These are phyloP conservation scores for Cichlasoma orientale DNA, from an alignment of 2,797 vertebrate genomes.

Conservation along the genomic window DNA sequence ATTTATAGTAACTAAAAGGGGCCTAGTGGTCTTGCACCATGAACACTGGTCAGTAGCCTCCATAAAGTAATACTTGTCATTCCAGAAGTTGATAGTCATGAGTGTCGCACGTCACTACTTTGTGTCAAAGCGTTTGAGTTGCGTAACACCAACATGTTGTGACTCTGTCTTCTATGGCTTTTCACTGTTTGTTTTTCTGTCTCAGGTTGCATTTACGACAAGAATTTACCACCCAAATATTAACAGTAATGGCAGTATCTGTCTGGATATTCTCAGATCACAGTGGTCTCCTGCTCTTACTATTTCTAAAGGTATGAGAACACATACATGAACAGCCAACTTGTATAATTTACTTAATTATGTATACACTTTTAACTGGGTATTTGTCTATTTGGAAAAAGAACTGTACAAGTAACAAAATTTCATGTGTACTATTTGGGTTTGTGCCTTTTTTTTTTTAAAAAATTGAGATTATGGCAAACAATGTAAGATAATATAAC, in stretches of 20 bases:
- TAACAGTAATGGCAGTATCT: slow-evolving; percentile 85
- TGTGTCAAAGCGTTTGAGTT: slow-evolving; percentile 5
- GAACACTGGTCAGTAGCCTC: neutral
- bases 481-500: neutral
- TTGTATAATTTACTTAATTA: neutral
- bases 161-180: slow-evolving; percentile 43
- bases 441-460: neutral
- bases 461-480: neutral
- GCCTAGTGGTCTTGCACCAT: neutral
- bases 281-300: slow-evolving; percentile 95
- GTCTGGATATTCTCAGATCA: slow-evolving; percentile 90
- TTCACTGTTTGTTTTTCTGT: neutral
- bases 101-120: neutral
- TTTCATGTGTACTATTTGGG: neutral
- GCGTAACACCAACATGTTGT: neutral
- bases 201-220: slow-evolving; percentile 91
- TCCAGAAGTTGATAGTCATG: slow-evolving; percentile 4
- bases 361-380: neutral
- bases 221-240: slow-evolving; percentile 90
- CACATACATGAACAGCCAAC: neutral
- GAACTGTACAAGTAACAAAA: no score
- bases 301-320: slow-evolving; percentile 91
- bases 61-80: slow-evolving; percentile 28
- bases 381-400: neutral
- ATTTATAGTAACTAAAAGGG: neutral